Base-by-base conservation (phyloP, 2,113 vertebrate genomes). In the Plestiodon gilberti region DNA sequence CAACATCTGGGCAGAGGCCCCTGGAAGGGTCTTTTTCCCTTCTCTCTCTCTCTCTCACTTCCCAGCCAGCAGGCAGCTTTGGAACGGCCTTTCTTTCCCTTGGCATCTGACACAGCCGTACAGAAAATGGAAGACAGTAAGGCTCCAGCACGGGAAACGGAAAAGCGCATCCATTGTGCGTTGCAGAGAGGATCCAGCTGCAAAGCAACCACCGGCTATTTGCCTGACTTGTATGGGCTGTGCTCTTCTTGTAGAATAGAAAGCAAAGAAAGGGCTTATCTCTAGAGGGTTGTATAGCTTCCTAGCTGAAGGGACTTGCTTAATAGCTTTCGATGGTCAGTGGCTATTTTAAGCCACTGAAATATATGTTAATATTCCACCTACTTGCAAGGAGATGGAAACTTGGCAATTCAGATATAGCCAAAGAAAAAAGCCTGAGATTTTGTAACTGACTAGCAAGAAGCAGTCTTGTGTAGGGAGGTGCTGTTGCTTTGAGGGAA, bases 1-100 rank as follows among this genome's bases (percentile, higher is more conserved):
- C 86, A 87, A 87, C 87, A 83, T 88, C 87, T 88, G 87, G 81
- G 69, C 81, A 73, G 87, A 88, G 82, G 67, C 76, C 81, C 87
- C 67, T 5, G 75, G 40, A 83, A 38, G 33, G 43, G 75, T 64
- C 61, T 65, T 30, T 40, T 5, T 33, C 15, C 30, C n/a, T 28
- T 76, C 10, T 10, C 52, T 74, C 35, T 43, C 35, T n/a, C 48
- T 2, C 52, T 70, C 55, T 61, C 40, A 71, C 69, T 71, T 59
- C 28, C 3, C 35, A 13, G 13, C 64, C 30, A 14, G 17, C 43
- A 83, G 57, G 17, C 43, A 83, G 57, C 57, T 62, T 61, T 38
- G 35, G 70, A 83, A 73, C 33, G 74, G 18, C 15, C 10, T 23
- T 28, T 61, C 77, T 40, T 40, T 57, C n/a, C 65, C 65, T 79